These are phyloP conservation scores for Trissolcus brochymenae DNA, from an alignment of 2,888 invertebrate species.

Conservation along the genomic window DNA sequence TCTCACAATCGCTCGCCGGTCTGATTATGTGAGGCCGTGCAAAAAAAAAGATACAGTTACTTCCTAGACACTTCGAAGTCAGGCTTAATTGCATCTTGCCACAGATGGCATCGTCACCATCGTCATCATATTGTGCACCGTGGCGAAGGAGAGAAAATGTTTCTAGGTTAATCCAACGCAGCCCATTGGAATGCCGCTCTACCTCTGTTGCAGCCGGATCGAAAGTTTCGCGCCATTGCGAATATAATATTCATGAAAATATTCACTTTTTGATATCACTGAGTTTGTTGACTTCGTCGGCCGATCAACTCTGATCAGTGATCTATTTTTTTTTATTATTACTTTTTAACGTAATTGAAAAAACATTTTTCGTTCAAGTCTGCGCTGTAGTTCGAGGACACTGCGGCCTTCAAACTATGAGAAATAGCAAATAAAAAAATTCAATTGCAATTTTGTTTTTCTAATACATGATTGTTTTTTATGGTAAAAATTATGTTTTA, in stretches of 20 bases:
- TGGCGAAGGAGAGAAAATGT: conserved; percentile 57
- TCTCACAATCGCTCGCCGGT: conserved; percentile 45
- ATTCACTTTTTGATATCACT: conserved; percentile 54
- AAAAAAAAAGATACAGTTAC: conserved; percentile 59
- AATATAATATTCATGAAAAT: conserved; percentile 58
- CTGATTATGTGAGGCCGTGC: conserved; percentile 52
- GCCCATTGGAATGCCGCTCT: conserved; percentile 57
- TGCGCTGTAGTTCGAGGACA: too few species aligned
- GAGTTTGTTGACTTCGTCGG: conserved; percentile 19
- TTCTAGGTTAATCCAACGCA: conserved; percentile 59
- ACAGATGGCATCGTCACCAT: conserved; percentile 55
- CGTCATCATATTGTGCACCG: conserved; percentile 47
- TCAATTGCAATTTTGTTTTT: too few species aligned
- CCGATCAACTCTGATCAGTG: conserved; percentile 17
- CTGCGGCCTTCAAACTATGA: too few species aligned
- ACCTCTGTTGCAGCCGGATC: conserved; percentile 55
- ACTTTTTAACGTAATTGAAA: too few species aligned
- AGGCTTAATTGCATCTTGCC: conserved; percentile 53
- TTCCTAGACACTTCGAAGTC: conserved; percentile 63
- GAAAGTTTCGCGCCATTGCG: conserved; percentile 58
- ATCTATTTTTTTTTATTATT: neutral
- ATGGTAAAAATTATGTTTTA: too few species aligned
- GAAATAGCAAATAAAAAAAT: too few species aligned
- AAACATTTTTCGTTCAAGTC: too few species aligned
- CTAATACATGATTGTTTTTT: too few species aligned